Percentiles rank a stretch among this genome's conserved stretches.
Evolutionary conservation across 2,797 vertebrate genomes (phyloP).

Genomic region (Sebastes steindachneri): DNA sequence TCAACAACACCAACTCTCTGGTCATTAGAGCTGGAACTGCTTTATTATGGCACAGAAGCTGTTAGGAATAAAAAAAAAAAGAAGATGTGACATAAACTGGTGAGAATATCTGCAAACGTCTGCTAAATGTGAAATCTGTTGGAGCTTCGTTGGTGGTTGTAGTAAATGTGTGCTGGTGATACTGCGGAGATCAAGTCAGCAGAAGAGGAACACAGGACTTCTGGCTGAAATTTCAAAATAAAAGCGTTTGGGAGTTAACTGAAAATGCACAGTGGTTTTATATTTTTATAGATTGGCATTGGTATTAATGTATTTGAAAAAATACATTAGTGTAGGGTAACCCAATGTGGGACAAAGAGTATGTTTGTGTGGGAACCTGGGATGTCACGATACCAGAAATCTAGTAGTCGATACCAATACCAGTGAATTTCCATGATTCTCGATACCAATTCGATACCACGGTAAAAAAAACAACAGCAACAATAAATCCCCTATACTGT

Average conservation of each 20-base stretch:
- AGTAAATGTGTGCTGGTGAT: background rate
- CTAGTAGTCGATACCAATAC: no score
- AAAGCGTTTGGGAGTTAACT: background rate
- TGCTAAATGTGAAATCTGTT: no score
- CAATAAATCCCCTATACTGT: accelerated
- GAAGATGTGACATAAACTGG: background rate
- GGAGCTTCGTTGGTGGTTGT: background rate
- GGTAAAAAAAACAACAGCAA: no score
- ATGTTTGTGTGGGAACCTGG: no score
- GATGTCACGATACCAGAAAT: no score
- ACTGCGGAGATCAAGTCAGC: background rate
- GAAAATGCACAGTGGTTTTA: background rate
- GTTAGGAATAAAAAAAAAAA: background rate
- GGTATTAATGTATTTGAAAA: no score
- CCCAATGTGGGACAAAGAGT: no score
- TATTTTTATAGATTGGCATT: background rate
- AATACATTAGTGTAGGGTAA: accelerated
- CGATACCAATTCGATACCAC: no score
- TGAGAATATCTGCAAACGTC: background rate
- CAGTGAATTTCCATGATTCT: no score
- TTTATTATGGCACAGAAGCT: background rate
- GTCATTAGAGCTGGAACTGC: background rate
- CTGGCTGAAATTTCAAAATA: slow-evolving; percentile 13
- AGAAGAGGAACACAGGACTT: background rate
- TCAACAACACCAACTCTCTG: background rate